Evolutionary conservation across 2,113 vertebrate species (phyloP), one percentile per base, ranked within the genome.

Genomic region (Amblyopsis rosae): DNA sequence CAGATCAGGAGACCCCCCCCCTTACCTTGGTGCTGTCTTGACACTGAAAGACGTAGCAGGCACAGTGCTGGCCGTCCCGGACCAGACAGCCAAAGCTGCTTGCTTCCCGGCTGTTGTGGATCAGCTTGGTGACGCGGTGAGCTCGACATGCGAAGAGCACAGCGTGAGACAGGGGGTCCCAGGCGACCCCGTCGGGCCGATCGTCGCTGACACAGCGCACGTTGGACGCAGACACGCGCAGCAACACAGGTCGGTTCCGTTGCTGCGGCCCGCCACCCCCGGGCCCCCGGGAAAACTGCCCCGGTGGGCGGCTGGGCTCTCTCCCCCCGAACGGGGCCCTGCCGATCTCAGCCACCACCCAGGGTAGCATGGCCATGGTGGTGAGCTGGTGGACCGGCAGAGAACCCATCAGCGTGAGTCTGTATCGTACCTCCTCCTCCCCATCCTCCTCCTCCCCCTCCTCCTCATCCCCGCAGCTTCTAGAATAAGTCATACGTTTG

Each of bases 361-460:
- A 98, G 0, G 98, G 96, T 63, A 99, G 92, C 94, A 98, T 95
- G 59, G 96, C 83, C 96, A 95, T 96, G 61, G 96, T 97, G 78
- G 96, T 98, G 51, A 96, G 91, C 1, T 90, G 81, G 61, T 98
- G 95, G 51, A 98, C 95, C 0, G 91, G 83, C 72, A 96, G 77
- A 41, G 91, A 96, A 49, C 97, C 97, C 15, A 93, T 82, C 3
- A 99, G 83, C 54, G 93, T 93, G 46, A 99, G 92, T 59, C 85
- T 85, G 76, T 96, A 98, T 61, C 57, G 79, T 15, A 92, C 64
- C 77, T 86, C 89, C 17, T 61, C 69, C 63, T 51, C 78, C 19
- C 77, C 81, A 3, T 72, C 72, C 19, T 80, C 72, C 4, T 62
- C 70, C 19, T 81, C 73, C 3, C 58, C 72, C 17, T 73, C 76